phyloP scores from a whole-genome alignment of 2,113 vertebrate genomes.

The Myxocyprinus asiaticus region DNA sequence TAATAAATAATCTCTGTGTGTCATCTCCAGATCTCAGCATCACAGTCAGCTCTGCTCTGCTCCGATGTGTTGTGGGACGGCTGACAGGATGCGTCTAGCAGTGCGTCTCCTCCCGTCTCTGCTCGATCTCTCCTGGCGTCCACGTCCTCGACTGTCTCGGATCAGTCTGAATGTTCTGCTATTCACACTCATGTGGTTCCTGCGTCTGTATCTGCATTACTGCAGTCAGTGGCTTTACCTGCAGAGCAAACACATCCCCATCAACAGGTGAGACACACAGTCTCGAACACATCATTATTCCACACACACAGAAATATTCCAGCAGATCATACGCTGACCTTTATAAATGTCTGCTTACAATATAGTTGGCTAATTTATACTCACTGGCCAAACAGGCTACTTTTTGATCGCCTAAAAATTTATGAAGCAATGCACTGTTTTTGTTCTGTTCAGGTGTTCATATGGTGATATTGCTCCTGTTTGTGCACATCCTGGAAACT shows the following conservation, averaged over 20 bases:
- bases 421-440: too few species aligned
- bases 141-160: slow-evolving; percentile 61
- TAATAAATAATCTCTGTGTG: background rate
- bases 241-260: slow-evolving; percentile 81
- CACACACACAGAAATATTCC: slow-evolving; percentile 26
- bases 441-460: too few species aligned
- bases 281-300: slow-evolving; percentile 2
- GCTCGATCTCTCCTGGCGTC: slow-evolving; percentile 74
- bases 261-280: slow-evolving; percentile 84
- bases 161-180: slow-evolving; percentile 79
- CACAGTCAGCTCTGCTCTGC: background rate
- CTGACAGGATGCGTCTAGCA: slow-evolving; percentile 67
- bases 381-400: too few species aligned
- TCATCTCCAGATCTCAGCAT: slow-evolving; percentile 25
- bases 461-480: too few species aligned
- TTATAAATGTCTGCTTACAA: slow-evolving; percentile 31
- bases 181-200: slow-evolving; percentile 84
- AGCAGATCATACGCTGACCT: slow-evolving; percentile 36
- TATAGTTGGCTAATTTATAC: too few species aligned
- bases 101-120: slow-evolving; percentile 72
- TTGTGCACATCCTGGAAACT: too few species aligned
- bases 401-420: too few species aligned
- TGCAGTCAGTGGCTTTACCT: slow-evolving; percentile 93
- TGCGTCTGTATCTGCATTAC: slow-evolving; percentile 92
- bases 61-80: slow-evolving; percentile 66